phyloP scores from a whole-genome alignment of 2,113 vertebrate genomes.

The Donacobius atricapilla region DNA sequence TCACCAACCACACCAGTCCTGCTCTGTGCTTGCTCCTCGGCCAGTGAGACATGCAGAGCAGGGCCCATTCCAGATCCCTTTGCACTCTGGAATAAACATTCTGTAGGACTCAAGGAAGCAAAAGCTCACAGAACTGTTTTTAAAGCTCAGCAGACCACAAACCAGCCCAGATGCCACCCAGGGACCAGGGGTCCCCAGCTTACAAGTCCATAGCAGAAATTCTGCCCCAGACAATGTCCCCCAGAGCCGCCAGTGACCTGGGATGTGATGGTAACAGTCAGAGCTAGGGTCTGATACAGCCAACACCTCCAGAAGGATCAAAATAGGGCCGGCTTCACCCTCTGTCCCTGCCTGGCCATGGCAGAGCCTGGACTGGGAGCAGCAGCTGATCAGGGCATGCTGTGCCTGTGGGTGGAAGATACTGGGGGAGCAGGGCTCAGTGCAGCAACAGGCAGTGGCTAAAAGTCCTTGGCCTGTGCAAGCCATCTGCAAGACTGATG shows the following conservation, averaged over 20 bases:
- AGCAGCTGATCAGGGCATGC: fast-evolving
- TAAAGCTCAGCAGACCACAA: not conserved
- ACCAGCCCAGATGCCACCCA: not conserved
- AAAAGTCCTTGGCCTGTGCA: fast-evolving
- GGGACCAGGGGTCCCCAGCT: not conserved
- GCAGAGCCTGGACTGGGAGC: not conserved
- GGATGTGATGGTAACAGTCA: not conserved
- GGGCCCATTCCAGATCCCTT: not conserved
- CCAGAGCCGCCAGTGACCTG: fast-evolving
- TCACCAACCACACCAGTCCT: not conserved
- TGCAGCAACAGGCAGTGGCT: not conserved
- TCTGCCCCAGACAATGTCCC: not conserved
- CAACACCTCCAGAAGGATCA: not conserved
- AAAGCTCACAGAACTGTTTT: not conserved
- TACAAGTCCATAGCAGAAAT: not conserved
- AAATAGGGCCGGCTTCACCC: not conserved
- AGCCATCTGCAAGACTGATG: not conserved
- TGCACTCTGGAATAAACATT: not conserved
- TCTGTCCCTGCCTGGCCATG: not conserved
- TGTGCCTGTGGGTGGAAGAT: fast-evolving
- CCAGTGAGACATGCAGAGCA: not conserved
- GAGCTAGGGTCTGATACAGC: not conserved
- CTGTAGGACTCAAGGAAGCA: not conserved
- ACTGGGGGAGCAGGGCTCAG: not conserved
- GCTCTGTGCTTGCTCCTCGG: not conserved